A percentile compares a stretch with the other conserved stretches of the same genome.
Conservation (phyloP, 1,140 invertebrate genomes). For the Paramacrobiotus metropolitanus region DNA sequence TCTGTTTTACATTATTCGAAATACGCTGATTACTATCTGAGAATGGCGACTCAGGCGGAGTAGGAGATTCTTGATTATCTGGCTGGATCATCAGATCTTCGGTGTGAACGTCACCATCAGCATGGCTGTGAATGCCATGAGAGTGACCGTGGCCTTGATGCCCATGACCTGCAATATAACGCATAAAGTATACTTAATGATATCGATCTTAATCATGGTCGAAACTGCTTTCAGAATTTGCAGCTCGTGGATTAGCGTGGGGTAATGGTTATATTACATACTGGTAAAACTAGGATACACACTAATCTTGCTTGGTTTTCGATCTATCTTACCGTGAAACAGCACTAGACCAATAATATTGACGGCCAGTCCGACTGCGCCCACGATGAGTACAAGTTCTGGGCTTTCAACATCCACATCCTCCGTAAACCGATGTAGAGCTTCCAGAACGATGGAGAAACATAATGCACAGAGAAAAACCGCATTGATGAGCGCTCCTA, state of each 20-base stretch:
- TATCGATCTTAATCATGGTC: too few species aligned
- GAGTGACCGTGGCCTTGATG: slow-evolving; percentile 13
- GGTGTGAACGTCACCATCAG: slow-evolving; percentile 20
- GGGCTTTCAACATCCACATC: slow-evolving; percentile 45
- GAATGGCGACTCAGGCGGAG: too few species aligned
- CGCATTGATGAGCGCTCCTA: slow-evolving; percentile 32
- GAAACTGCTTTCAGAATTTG: too few species aligned
- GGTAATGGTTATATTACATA: slow-evolving; percentile 3
- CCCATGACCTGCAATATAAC: slow-evolving; percentile 13
- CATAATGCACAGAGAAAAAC: slow-evolving; percentile 32
- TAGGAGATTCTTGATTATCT: too few species aligned
- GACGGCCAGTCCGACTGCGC: slow-evolving; percentile 25
- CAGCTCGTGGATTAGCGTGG: too few species aligned
- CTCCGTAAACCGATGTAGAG: slow-evolving; percentile 26
- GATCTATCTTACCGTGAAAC: slow-evolving; percentile 24
- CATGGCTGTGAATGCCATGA: slow-evolving; percentile 8
- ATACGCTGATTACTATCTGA: too few species aligned
- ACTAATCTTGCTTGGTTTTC: background rate
- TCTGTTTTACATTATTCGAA: too few species aligned
- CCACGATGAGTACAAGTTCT: slow-evolving; percentile 27
- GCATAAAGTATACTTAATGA: too few species aligned
- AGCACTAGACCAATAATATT: slow-evolving; percentile 30
- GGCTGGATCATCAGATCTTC: too few species aligned
- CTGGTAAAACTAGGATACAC: slow-evolving; percentile 4
- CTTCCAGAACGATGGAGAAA: slow-evolving; percentile 31